phyloP scores from a whole-genome alignment of 2,113 vertebrate genomes.

The Sitta europaea region DNA sequence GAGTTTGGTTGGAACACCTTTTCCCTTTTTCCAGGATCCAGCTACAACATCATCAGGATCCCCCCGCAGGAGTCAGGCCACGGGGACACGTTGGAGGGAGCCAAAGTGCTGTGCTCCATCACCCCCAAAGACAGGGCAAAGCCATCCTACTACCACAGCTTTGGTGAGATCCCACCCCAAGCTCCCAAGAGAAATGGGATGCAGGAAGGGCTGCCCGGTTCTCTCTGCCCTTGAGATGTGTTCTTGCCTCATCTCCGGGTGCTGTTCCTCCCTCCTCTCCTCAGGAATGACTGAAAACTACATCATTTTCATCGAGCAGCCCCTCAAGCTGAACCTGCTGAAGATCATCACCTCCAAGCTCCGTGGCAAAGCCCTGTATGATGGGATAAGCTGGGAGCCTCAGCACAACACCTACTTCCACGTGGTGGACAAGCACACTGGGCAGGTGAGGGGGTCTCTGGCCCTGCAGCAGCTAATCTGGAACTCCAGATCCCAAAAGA shows the following conservation, averaged over 20 bases:
- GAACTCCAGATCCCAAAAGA: neutral
- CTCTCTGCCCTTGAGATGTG: neutral
- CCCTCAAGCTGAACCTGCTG: conserved; percentile 85
- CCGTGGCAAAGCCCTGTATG: conserved; percentile 72
- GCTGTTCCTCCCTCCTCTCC: neutral
- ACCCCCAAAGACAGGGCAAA: conserved; percentile 74
- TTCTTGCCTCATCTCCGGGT: neutral
- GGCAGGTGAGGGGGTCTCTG: conserved; percentile 73
- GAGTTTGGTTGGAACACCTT: neutral
- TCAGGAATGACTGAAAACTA: conserved; percentile 93
- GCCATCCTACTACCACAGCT: conserved; percentile 94
- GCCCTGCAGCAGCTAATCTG: neutral
- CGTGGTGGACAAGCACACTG: conserved; percentile 84
- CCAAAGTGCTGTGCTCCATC: conserved; percentile 83
- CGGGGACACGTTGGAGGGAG: conserved; percentile 78
- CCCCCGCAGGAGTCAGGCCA: conserved; percentile 71
- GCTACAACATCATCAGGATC: conserved; percentile 86
- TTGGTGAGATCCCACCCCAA: conserved; percentile 72
- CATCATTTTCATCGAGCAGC: conserved; percentile 91
- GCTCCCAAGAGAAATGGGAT: too few relatives aligned
- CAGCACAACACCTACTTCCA: conserved; percentile 84
- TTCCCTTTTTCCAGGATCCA: conserved; percentile 73
- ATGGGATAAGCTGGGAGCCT: conserved; percentile 89
- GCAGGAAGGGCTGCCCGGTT: neutral
- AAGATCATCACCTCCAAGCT: conserved; percentile 83